Base-by-base conservation (phyloP, 2,113 vertebrate species). In the Spea multiplicata region DNA sequence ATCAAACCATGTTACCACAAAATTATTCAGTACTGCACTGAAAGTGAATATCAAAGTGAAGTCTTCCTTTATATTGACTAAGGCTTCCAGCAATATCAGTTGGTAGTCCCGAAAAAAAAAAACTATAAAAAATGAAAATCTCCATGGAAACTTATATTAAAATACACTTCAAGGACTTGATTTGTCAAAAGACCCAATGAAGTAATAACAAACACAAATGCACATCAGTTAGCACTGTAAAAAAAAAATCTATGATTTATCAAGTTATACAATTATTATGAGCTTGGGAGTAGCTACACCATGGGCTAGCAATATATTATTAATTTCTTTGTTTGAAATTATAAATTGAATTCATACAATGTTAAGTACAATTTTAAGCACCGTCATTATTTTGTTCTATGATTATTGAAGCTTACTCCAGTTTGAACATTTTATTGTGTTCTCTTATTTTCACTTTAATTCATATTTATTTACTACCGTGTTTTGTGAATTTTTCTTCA, bases 101-200 rank as follows among this genome's bases (percentile, higher is more conserved):
- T 55, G 57, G 71, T 80, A 44, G 52, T 52, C 78, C 45, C 59
- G 71, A 12, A 74, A 67, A 68, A 46, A n/a, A 30, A 30, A 30
- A 30, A 30, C 61, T 74, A 80, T 80, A 74, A 74, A 78, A 73
- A 74, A 80, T 74, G 46, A 48, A 80, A 80, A 74, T 80, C 78
- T 74, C 78, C 78, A 80, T 80, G 78, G 78, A 68, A 80, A 74
- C 64, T 61, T 74, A 16, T 80, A 48, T 80, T 62, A 80, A 68
- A 80, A 80, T 66, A 80, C 73, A 80, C 71, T 80, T 53, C 62
- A 74, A 80, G 78, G 78, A 71, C 64, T 74, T 61, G 71, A 73
- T 74, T 74, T 80, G 64, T 74, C 62, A 74, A 74, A 80, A 50
- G 53, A 79, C 67, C 61, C 76, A 73, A 13, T 44, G 69, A 79